These are phyloP conservation scores for Anseranas semipalmata DNA, from an alignment of 2,113 vertebrate species.

Conservation along the genomic window DNA sequence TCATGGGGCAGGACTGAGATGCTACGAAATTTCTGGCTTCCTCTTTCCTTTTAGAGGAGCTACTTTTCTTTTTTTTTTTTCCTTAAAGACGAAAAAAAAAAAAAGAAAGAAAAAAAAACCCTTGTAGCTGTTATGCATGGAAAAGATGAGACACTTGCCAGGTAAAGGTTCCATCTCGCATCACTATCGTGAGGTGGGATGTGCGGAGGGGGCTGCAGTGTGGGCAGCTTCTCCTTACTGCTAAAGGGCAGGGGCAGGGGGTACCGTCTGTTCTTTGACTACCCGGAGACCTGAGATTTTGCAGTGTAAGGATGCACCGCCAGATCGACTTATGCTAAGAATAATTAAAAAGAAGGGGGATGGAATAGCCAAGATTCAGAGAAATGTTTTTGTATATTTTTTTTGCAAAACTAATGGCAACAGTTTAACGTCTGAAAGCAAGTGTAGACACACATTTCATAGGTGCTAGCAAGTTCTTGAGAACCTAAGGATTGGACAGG, in stretches of 20 bases:
- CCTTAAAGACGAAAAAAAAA: not conserved
- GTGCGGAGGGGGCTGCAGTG: constrained; percentile 28
- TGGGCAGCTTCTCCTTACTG: constrained; percentile 11
- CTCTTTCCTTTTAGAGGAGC: constrained; percentile 76
- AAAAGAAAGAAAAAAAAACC: constrained; percentile 1
- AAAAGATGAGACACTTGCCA: constrained; percentile 73
- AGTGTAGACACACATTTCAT: not conserved
- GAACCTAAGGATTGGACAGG: not conserved
- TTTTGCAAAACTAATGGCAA: not conserved
- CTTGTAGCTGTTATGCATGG: constrained; percentile 48
- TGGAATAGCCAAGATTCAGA: not conserved
- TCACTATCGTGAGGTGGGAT: constrained; percentile 57
- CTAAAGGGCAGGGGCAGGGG: constrained; percentile 28
- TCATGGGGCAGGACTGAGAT: constrained; percentile 78
- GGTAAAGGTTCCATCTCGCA: constrained; percentile 62
- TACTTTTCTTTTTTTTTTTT: not conserved
- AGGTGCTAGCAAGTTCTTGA: not conserved
- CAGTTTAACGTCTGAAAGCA: not conserved
- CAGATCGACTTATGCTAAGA: not conserved
- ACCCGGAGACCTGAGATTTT: not conserved
- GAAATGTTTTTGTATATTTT: not conserved
- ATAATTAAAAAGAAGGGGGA: not conserved
- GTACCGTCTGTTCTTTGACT: not conserved
- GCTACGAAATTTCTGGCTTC: constrained; percentile 78
- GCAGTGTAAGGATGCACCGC: rapidly evolving